phyloP scores from a whole-genome alignment of 2,113 vertebrate species.

The Corythornis vintsioides region DNA sequence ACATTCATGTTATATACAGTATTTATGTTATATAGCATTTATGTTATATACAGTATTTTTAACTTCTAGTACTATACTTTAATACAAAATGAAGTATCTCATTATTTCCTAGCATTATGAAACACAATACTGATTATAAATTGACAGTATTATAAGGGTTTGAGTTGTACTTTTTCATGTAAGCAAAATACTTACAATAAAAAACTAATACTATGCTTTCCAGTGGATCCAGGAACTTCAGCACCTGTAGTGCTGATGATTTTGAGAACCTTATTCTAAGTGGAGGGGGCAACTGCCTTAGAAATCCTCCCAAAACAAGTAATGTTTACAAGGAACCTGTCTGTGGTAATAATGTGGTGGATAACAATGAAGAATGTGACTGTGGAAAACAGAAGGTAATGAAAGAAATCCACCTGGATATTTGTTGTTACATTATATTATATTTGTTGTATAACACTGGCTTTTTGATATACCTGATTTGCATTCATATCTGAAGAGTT shows the following conservation, averaged over 20 bases:
- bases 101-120: not conserved
- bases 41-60: not conserved
- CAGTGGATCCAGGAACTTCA: constrained; percentile 81
- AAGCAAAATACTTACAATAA: not conserved
- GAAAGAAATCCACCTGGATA: not conserved
- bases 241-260: constrained; percentile 79
- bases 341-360: constrained; percentile 86
- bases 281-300: constrained; percentile 84
- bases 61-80: not conserved
- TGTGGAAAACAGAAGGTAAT: constrained; percentile 84
- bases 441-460: not conserved
- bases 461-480: not conserved
- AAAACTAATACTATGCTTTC: not conserved
- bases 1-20: not conserved
- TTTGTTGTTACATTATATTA: not conserved
- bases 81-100: not conserved
- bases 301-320: constrained; percentile 78
- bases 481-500: not conserved
- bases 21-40: not conserved
- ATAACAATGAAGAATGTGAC: constrained; percentile 85
- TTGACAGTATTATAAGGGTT: not conserved
- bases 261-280: constrained; percentile 79
- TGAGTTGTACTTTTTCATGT: not conserved
- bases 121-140: not conserved
- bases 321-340: constrained; percentile 69